These are phyloP conservation scores for Ectemnius continuus DNA, from an alignment of 2,888 invertebrate genomes.

Conservation along the genomic window DNA sequence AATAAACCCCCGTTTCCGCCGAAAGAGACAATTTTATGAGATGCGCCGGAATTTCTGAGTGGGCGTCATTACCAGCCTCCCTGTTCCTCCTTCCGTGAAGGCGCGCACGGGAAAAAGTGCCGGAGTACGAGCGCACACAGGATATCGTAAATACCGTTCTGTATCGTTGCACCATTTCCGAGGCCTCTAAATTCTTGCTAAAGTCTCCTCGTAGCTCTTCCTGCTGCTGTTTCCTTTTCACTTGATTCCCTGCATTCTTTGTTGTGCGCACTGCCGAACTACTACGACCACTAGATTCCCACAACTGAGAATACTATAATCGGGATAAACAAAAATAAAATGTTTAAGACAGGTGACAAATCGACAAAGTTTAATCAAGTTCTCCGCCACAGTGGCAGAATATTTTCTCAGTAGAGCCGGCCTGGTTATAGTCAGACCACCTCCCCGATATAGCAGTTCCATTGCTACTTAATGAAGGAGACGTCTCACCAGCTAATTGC, in stretches of 20 bases:
- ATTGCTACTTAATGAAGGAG: constrained; percentile 20
- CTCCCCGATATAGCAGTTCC: background rate
- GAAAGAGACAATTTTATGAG: constrained; percentile 33
- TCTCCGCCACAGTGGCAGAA: constrained; percentile 18
- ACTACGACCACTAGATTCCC: background rate
- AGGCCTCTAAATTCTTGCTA: constrained; percentile 1
- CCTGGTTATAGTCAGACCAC: background rate
- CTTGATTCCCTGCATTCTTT: background rate
- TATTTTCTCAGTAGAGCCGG: background rate
- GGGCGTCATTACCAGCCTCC: constrained; percentile 5
- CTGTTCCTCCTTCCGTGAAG: background rate
- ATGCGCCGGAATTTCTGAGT: constrained; percentile 16
- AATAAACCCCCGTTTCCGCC: constrained; percentile 40
- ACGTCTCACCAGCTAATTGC: constrained; percentile 34
- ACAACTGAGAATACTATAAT: too few relatives aligned
- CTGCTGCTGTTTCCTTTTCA: background rate
- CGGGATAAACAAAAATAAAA: background rate
- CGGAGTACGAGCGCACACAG: background rate
- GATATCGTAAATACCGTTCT: constrained; percentile 9
- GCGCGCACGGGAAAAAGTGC: background rate
- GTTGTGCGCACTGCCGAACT: background rate
- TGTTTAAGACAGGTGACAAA: too few relatives aligned
- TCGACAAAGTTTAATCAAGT: constrained; percentile 41
- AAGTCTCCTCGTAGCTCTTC: background rate
- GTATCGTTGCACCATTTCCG: constrained; percentile 5